Percentiles rank a stretch among this genome's conserved stretches.
These are phyloP conservation scores for Calephelis perditalis DNA, from an alignment of 2,888 invertebrate species.

Conservation along the genomic window DNA sequence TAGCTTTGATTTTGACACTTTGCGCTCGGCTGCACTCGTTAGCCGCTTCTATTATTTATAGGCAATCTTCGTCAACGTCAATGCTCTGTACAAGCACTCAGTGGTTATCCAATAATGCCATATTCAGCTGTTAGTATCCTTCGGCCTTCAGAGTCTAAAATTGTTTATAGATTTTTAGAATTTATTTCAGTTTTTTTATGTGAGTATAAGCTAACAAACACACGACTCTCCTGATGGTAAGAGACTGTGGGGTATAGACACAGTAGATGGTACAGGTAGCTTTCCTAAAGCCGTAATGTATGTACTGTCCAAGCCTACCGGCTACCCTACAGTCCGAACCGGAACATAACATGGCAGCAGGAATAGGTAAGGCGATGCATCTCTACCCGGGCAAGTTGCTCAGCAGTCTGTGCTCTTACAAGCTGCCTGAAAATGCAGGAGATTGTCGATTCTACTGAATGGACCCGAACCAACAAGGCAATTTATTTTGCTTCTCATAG, in stretches of 20 bases:
- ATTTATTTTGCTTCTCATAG: neutral
- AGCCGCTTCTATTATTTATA: constrained; percentile 34
- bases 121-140: constrained; percentile 22
- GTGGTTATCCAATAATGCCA: constrained; percentile 26
- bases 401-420: neutral
- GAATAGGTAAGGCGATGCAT: neutral
- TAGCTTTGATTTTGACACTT: constrained; percentile 33
- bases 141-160: too few relatives aligned
- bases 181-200: too few relatives aligned
- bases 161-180: too few relatives aligned
- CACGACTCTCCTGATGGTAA: too few relatives aligned
- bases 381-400: neutral
- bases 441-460: neutral
- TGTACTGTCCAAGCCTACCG: neutral
- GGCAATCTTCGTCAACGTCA: constrained; percentile 35
- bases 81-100: constrained; percentile 24
- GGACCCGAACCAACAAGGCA: neutral
- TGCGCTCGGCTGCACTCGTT: constrained; percentile 30
- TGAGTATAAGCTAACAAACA: too few relatives aligned
- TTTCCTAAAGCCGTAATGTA: neutral
- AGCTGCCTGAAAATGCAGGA: neutral
- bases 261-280: too few relatives aligned
- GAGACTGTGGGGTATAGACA: too few relatives aligned
- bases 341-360: neutral
- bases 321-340: neutral